Evolutionary conservation across 53 echinoderm and acorn worm genomes (phyloP).

Genomic region (Echinarachnius parma): DNA sequence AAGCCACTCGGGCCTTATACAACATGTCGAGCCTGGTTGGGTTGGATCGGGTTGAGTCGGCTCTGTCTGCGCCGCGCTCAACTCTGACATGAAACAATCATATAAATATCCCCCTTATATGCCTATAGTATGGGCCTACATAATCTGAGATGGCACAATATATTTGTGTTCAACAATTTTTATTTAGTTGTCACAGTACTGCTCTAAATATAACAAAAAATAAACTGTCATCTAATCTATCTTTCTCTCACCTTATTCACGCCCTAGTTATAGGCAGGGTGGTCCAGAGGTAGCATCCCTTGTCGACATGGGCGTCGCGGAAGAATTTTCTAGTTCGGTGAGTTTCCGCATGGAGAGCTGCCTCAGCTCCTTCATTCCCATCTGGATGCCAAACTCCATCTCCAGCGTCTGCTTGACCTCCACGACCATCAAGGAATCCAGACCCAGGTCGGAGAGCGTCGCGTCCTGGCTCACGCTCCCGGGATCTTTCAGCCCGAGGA

Average conservation of each 20-base stretch:
- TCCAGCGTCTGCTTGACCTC: constrained; percentile 83
- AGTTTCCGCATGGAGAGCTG: constrained; percentile 69
- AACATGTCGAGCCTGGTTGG: too few species aligned
- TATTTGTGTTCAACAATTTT: too few species aligned
- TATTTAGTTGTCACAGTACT: too few species aligned
- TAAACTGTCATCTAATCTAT: too few species aligned
- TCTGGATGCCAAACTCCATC: constrained; percentile 60
- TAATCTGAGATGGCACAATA: constrained; percentile 18
- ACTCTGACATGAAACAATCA: too few species aligned
- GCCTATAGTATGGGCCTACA: constrained; percentile 27
- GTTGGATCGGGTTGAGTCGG: too few species aligned
- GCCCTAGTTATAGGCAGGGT: too few species aligned
- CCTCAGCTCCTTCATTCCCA: constrained; percentile 71
- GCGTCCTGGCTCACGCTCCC: constrained; percentile 59
- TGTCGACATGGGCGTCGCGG: background rate
- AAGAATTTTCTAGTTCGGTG: constrained; percentile 28
- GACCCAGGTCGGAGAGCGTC: constrained; percentile 70
- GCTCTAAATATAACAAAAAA: too few species aligned
- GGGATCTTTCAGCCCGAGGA: constrained; percentile 67
- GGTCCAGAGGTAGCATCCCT: background rate
- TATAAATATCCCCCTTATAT: too few species aligned
- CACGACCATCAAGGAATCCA: constrained; percentile 80
- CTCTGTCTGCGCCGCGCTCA: constrained; percentile 43
- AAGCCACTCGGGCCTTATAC: constrained; percentile 37
- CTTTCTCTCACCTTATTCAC: too few species aligned